Evolutionary conservation across 2,797 vertebrate species (phyloP), one percentile per base, ranked within the genome.

Genomic region (Percopsis omiscomaycus): DNA sequence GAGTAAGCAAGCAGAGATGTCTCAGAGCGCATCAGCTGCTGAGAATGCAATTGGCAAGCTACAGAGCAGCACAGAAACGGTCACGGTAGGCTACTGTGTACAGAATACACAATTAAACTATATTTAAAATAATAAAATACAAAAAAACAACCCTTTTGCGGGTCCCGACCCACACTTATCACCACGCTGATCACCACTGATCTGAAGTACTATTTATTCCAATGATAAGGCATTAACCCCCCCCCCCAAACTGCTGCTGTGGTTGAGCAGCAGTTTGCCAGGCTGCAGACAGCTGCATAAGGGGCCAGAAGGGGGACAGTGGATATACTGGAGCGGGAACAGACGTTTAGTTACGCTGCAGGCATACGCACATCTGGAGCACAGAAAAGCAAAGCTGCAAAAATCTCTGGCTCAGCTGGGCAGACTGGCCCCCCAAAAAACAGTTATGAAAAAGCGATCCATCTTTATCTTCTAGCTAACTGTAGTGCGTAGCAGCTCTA

Each of bases 331-430:
- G 90, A 93, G 59, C 84, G 79, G 15, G 92, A 93, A 53, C 88
- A 91, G n/a, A 84, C 56, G 0, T 62, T 91, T 53, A 90, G 69
- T 57, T 92, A 93, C 74, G 89, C 88, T 0, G 87, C 82, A 0
- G 74, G 92, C 57, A 91, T 93, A 63, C 89, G 78, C 79, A 16
- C 89, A 94, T 80, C 81, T 92, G 78, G 89, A 93, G 66, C 84
- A 91, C 64, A 90, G 83, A 71, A 76, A 62, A n/a, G 47, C 58
- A 0, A 75, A 89, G 66, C 75, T 91, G 69, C 81, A 77, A 68
- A 91, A 88, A 71, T 87, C 57, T 16, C 74, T 74, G 46, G 68
- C 83, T 55, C 81, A 85, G 59, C 80, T 92, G 32, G 88, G 89
- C 74, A 89, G 84, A 62, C 68, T 92, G 29, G 74, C 62, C 0